Evolutionary conservation across 2,888 invertebrate species (phyloP).

Genomic region (Mellilla xanthometata): DNA sequence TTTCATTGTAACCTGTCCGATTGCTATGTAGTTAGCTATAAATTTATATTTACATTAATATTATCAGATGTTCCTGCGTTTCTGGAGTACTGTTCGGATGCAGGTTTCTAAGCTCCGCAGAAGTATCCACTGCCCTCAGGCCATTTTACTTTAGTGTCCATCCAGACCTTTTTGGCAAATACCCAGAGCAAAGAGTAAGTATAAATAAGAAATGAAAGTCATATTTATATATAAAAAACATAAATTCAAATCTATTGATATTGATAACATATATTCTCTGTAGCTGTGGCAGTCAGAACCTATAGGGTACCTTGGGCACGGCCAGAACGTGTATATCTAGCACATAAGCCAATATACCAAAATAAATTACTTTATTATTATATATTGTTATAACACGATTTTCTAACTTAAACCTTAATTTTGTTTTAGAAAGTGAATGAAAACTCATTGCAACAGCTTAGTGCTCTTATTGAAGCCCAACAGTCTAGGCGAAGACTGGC

Average conservation of each 20-base stretch:
- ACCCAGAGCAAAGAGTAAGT: slow-evolving; percentile 93
- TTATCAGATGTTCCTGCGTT: slow-evolving; percentile 45
- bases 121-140: slow-evolving; percentile 94
- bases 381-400: too few species aligned
- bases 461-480: slow-evolving; percentile 91
- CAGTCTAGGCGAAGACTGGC: slow-evolving; percentile 84
- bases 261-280: too few species aligned
- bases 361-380: too few species aligned
- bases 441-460: slow-evolving; percentile 93
- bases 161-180: slow-evolving; percentile 96
- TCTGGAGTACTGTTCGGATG: slow-evolving; percentile 51
- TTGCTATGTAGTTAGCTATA: too few species aligned
- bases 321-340: too few species aligned
- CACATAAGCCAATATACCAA: too few species aligned
- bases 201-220: too few species aligned
- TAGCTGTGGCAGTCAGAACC: too few species aligned
- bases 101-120: slow-evolving; percentile 86
- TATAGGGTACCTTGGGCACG: too few species aligned
- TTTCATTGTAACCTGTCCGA: too few species aligned
- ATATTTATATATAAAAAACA: too few species aligned
- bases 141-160: slow-evolving; percentile 98
- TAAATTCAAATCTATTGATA: too few species aligned
- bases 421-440: slow-evolving; percentile 92
- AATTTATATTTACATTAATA: not conserved
- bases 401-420: not conserved